Evolutionary conservation across 30 jellyfish, hydroid and myxozoan species (phyloP).

Genomic region (Hydra vulgaris): DNA sequence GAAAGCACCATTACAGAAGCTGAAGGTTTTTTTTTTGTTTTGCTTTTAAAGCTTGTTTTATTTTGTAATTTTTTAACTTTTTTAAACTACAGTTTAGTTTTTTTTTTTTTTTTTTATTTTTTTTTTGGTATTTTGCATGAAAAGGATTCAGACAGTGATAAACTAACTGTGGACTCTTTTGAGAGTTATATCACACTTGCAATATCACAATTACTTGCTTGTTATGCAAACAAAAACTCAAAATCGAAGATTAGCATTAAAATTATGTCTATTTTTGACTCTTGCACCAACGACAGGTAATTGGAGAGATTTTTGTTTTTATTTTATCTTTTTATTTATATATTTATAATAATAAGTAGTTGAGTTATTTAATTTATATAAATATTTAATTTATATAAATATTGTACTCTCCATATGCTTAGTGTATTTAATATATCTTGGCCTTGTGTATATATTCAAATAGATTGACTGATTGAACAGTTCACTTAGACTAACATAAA

Average conservation of each 20-base stretch:
- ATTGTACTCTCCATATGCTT: too few relatives aligned
- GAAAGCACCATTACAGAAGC: slow-evolving; percentile 10
- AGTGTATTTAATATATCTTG: too few relatives aligned
- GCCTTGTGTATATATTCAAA: too few relatives aligned
- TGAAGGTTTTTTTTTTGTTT: slow-evolving; percentile 13
- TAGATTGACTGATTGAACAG: not conserved
- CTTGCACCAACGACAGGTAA: not conserved
- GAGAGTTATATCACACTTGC: slow-evolving; percentile 12
- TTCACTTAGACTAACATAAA: slow-evolving; percentile 1
- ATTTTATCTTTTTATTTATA: too few relatives aligned
- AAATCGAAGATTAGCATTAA: not conserved
- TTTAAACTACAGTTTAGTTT: not conserved
- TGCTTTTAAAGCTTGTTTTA: too few relatives aligned
- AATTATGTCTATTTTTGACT: not conserved
- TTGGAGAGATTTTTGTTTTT: too few relatives aligned
- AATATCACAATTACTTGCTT: slow-evolving; percentile 17
- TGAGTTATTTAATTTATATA: too few relatives aligned
- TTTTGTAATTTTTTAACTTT: too few relatives aligned
- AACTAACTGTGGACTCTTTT: slow-evolving; percentile 5
- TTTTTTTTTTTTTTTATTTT: too few relatives aligned
- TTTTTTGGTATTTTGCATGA: not conserved
- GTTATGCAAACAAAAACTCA: not conserved
- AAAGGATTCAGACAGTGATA: slow-evolving; percentile 1
- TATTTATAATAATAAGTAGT: too few relatives aligned
- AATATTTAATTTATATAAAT: too few relatives aligned